Conservation (phyloP, 2,888 invertebrate genomes). For the Drosophila rellima region DNA sequence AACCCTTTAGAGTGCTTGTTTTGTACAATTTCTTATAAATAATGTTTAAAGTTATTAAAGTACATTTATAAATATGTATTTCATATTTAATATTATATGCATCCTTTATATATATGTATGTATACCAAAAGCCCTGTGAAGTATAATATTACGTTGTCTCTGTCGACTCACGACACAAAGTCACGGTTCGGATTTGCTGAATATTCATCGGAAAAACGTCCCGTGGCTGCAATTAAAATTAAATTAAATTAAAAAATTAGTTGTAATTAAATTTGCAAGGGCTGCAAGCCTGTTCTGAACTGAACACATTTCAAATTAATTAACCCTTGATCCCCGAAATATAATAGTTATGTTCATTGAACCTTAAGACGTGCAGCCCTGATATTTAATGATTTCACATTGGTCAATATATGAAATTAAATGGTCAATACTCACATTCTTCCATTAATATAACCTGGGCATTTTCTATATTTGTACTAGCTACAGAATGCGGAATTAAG, state of each 20-base stretch:
- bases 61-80: not conserved
- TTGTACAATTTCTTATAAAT: not conserved
- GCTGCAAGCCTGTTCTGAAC: not conserved
- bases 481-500: constrained; percentile 92
- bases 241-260: constrained; percentile 2
- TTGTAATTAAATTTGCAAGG: no score
- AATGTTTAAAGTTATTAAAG: not conserved
- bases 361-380: no score
- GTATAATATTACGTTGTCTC: not conserved
- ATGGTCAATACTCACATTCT: constrained; percentile 88
- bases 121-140: constrained; percentile 31
- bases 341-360: no score
- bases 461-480: constrained; percentile 88
- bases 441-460: constrained; percentile 92
- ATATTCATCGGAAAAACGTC: constrained; percentile 85
- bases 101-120: constrained; percentile 1
- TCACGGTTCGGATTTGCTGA: constrained; percentile 82
- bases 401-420: not conserved
- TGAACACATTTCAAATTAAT: not conserved
- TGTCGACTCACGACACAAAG: constrained; percentile 83
- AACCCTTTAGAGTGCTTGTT: not conserved
- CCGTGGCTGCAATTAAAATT: constrained; percentile 65
- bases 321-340: no score
- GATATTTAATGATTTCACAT: not conserved
- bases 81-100: not conserved